phyloP scores from a whole-genome alignment of 2,888 invertebrate species.

The Orthosia gothica region DNA sequence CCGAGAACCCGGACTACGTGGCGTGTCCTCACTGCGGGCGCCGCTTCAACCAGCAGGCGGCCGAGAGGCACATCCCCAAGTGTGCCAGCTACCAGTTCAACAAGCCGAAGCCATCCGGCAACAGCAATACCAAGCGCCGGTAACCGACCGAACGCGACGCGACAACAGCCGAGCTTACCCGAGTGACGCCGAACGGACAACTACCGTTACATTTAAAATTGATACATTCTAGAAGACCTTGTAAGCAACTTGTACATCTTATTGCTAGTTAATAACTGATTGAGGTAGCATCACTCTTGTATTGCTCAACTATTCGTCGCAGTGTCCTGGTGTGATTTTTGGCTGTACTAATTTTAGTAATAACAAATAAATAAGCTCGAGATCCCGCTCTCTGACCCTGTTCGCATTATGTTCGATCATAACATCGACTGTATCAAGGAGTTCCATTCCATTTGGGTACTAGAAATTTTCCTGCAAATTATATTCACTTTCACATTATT shows the following conservation, averaged over 20 bases:
- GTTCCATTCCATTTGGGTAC: constrained; percentile 59
- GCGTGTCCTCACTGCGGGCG: constrained; percentile 97
- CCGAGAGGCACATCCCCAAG: constrained; percentile 98
- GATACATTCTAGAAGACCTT: constrained; percentile 10
- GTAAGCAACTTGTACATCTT: not conserved
- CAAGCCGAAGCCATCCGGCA: constrained; percentile 91
- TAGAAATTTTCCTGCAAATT: constrained; percentile 75
- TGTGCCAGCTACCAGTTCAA: constrained; percentile 96
- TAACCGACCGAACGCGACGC: constrained; percentile 69
- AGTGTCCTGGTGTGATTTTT: constrained; percentile 62
- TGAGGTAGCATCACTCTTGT: constrained; percentile 27
- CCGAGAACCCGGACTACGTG: constrained; percentile 97
- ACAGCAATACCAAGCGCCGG: constrained; percentile 74
- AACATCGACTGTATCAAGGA: constrained; percentile 37
- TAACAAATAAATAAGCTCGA: constrained; percentile 51
- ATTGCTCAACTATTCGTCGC: constrained; percentile 21
- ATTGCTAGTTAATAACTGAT: not conserved
- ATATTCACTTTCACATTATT: constrained; percentile 79
- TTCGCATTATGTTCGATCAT: constrained; percentile 48
- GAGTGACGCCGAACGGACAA: constrained; percentile 23
- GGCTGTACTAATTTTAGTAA: constrained; percentile 70
- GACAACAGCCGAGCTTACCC: constrained; percentile 18
- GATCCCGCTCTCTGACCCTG: constrained; percentile 10
- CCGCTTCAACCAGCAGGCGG: constrained; percentile 96
- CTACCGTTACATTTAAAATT: constrained; percentile 39